Base-by-base conservation (phyloP, 2,888 invertebrate species). In the Lepidocyrtinus sp. region DNA sequence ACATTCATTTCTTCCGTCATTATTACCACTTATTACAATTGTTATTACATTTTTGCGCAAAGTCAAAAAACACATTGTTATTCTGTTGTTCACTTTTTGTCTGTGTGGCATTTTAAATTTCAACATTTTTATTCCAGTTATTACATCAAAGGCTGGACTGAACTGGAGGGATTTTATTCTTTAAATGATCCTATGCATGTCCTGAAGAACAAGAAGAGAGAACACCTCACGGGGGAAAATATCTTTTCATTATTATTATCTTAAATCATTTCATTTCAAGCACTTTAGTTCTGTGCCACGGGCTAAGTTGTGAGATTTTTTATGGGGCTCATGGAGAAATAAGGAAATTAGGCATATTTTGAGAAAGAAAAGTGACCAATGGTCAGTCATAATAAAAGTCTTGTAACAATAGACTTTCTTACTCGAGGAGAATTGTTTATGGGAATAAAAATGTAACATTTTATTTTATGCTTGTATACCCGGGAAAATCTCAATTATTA, bases 1-100 rank as follows among this genome's bases (percentile, higher is more conserved):
- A 65, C 65, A 63, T 65, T 64, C 64, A 65, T 65, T 50, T n/a
- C n/a, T 74, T 36, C 1, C 26, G 15, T 74, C 67, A 74, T 74
- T 74, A 74, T 74, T 74, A 74, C 74, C 74, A 74, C 74, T 74
- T 74, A 74, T 67, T 74, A 74, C 74, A 74, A 74, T 67, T 1
- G 25, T 63, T 63, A 63, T 63, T 62, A 64, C 73, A 50, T 67
- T 74, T n/a, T 74, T 36, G 67, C 67, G 59, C 46, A 27, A 22
- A 63, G 55, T 17, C 59, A 59, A 59, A 59, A 22, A 1, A 1
- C 19, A 59, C 19, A 1, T 59, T 59, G 59, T 59, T 59, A 17
- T 15, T 59, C 1, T 59, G 19, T 67, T 67, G 21, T 27, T 62
- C 63, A n/a, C 17, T 72, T 45, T 45, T 72, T 72, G 72, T 72